These are phyloP conservation scores for Drosophila rubida DNA, from an alignment of 2,888 invertebrate genomes.

Conservation along the genomic window DNA sequence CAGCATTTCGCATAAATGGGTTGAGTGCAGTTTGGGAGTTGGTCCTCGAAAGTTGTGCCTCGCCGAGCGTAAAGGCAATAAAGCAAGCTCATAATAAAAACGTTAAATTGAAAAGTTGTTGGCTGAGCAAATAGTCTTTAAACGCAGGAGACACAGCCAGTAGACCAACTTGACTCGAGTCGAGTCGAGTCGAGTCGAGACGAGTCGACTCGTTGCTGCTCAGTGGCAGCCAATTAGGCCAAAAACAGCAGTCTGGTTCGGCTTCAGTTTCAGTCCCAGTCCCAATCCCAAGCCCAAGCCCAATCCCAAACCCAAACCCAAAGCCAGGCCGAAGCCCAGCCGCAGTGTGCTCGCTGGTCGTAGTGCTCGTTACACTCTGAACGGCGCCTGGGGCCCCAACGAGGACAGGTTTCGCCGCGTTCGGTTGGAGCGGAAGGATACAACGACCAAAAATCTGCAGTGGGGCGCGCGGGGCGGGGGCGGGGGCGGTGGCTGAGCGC, in stretches of 20 bases:
- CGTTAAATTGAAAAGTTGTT: slow-evolving; percentile 28
- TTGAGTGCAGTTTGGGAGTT: background rate
- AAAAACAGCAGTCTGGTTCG: slow-evolving; percentile 52
- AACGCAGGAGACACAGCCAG: slow-evolving; percentile 27
- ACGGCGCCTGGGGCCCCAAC: slow-evolving; percentile 41
- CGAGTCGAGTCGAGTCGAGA: no score
- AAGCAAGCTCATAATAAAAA: slow-evolving; percentile 11
- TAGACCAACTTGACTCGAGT: slow-evolving; percentile 54
- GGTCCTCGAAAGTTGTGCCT: background rate
- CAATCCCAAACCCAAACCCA: background rate
- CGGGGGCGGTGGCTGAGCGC: slow-evolving; percentile 7
- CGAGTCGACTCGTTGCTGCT: slow-evolving; percentile 37
- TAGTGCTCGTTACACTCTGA: slow-evolving; percentile 12
- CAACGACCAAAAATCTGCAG: slow-evolving; percentile 41
- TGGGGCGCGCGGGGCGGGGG: background rate
- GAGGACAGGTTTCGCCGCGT: slow-evolving; percentile 31
- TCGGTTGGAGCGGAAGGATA: slow-evolving; percentile 43
- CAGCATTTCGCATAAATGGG: background rate
- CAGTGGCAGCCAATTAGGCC: slow-evolving; percentile 75
- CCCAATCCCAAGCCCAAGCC: background rate
- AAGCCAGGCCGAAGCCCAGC: no score
- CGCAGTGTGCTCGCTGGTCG: background rate
- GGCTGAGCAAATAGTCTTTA: slow-evolving; percentile 28
- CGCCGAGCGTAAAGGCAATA: slow-evolving; percentile 7
- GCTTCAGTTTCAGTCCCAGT: background rate